Evolutionary conservation across 2,113 vertebrate genomes (phyloP), one percentile per base, ranked within the genome.

Genomic region (Phrynosoma platyrhinos): DNA sequence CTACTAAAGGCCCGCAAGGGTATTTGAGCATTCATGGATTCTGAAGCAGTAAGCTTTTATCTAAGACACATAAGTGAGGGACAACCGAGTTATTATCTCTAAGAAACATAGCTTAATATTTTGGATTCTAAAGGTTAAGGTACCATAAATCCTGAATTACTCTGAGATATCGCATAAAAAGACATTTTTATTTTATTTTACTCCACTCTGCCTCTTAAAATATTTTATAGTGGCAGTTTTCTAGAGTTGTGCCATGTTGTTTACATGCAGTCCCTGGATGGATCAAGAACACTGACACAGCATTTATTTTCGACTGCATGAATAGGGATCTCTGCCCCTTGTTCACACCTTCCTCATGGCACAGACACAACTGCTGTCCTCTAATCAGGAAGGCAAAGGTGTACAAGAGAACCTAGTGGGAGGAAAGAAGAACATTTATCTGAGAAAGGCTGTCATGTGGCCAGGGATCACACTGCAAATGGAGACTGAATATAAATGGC

Each of bases 21-120:
- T 98, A 98, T 98, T 98, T 97, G 97, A 97, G 97, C 98, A 98
- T 98, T 98, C 98, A 98, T 98, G 96, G 98, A 98, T 97, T 97
- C 96, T 97, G 96, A 97, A 97, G 97, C 97, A 97, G 97, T 97
- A 97, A 96, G 97, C 96, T 97, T 97, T 97, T 97, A 97, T 97
- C 96, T 97, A 97, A 97, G 97, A 97, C 96, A 97, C 97, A 94
- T 97, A 97, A 97, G 97, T 97, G 96, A 97, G 97, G 96, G 96
- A 97, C 96, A 97, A 96, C 95, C 94, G 83, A 96, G 96, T 96
- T 98, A 98, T 97, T 97, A 97, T 98, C 97, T 97, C 96, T 96
- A 97, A 97, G 94, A 97, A 97, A 97, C 97, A 97, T 97, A 97
- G 96, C 97, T 98, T 98, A 98, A 96, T 97, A 97, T 96, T 98